phyloP scores from a whole-genome alignment of 1,140 invertebrate species.

The Drosophila miranda region DNA sequence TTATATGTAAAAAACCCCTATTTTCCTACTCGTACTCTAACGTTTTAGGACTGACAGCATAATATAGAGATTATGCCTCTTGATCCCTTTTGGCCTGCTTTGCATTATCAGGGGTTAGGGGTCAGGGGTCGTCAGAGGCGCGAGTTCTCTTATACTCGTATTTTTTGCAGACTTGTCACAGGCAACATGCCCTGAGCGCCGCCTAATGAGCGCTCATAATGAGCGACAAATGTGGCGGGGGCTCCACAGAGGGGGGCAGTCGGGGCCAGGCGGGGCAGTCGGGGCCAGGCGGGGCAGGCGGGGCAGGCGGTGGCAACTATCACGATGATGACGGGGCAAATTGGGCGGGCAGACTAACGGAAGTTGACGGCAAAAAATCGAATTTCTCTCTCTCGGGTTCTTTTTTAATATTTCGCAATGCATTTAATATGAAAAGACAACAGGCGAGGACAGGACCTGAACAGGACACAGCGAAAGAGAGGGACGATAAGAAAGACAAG shows the following conservation, averaged over 20 bases:
- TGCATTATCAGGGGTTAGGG: conserved; percentile 37
- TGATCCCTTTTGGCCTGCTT: conserved; percentile 11
- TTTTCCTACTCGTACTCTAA: conserved; percentile 2
- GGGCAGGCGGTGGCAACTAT: conserved; percentile 50
- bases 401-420: conserved; percentile 59
- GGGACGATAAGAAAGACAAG: no score
- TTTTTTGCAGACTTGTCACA: conserved; percentile 44
- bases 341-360: conserved; percentile 51
- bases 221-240: conserved; percentile 52
- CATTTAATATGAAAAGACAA: conserved; percentile 79
- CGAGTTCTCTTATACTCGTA: not conserved
- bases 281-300: not conserved
- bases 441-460: conserved; percentile 59
- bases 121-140: conserved; percentile 23
- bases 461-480: not conserved
- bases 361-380: conserved; percentile 68
- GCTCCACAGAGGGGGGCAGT: conserved; percentile 1
- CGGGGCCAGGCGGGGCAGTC: not conserved
- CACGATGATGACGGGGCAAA: conserved; percentile 45
- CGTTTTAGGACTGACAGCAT: conserved; percentile 37
- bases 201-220: conserved; percentile 78
- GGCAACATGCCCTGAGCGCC: conserved; percentile 62
- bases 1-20: no score
- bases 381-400: conserved; percentile 41
- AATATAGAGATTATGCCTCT: conserved; percentile 37